Evolutionary conservation across 2,797 vertebrate genomes (phyloP).

Genomic region (Tachyglossus aculeatus): DNA sequence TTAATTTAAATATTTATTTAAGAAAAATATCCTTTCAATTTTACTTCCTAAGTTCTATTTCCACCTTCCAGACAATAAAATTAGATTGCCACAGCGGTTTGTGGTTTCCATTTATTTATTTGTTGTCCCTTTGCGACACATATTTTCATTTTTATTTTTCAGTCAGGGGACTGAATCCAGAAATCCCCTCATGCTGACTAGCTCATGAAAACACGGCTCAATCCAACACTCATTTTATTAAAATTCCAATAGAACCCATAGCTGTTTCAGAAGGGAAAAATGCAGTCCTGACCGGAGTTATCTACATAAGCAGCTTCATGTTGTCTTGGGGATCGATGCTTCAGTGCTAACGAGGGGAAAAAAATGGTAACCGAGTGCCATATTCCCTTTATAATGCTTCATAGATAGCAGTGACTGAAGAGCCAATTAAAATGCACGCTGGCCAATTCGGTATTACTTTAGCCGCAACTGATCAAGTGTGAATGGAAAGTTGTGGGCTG

Average conservation of each 20-base stretch:
- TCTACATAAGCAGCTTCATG: background rate
- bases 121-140: background rate
- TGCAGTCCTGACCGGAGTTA: background rate
- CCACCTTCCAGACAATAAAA: background rate
- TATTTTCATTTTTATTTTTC: background rate
- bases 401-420: no score
- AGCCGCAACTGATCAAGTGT: no score
- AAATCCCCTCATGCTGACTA: background rate
- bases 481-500: no score
- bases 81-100: background rate
- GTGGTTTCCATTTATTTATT: background rate
- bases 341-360: background rate
- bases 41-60: background rate
- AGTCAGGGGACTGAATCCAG: background rate
- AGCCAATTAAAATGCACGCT: no score
- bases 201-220: background rate
- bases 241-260: background rate
- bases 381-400: background rate
- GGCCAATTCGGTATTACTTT: no score
- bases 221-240: background rate
- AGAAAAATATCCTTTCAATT: background rate
- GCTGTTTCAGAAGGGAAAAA: background rate
- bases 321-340: background rate
- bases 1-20: background rate
- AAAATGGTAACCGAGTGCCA: background rate